Base-by-base conservation (phyloP, 2,888 invertebrate genomes). In the Andrena fulva region DNA sequence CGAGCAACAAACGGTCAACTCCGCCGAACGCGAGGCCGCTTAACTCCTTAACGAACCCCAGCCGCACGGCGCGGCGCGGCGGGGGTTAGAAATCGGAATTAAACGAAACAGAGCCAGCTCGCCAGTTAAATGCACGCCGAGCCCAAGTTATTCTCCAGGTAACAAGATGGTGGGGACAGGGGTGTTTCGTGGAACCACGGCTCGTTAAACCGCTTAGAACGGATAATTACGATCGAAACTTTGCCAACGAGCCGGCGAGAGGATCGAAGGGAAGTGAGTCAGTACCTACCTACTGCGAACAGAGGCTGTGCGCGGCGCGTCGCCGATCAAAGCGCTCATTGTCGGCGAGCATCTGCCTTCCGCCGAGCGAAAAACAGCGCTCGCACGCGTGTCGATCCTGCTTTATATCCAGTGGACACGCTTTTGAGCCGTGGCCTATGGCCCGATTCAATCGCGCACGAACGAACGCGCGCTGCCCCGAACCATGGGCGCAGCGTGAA, bases 181-280 rank as follows among this genome's bases (percentile, higher is more conserved):
- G 72, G 77, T 82, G 80, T 88, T 87, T 85, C 87, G 82, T 56
- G 74, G 82, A 70, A 71, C 63, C 85, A 71, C 78, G 74, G 82
- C 78, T 85, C 83, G 88, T 88, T 87, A 85, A 88, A 87, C 83
- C 85, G 80, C 85, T 86, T 87, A 85, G 82, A 80, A 84, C 80
- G 42, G 85, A 72, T 85, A 89, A 88, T 89, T 88, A 87, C 87
- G 85, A 88, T 86, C 71, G 85, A 82, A 87, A 89, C 83, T 87
- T 86, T 77, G 82, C 67, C 80, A 85, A 87, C 75, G 85, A 87
- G 83, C 84, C 63, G n/a, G 54, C 70, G 64, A 56, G 77, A 66
- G 73, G 69, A 74, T 82, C 63, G 59, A 84, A 69, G 75, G 75
- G 78, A 84, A 82, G 64, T 16, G 52, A n/a, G 29, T 12, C 56